These are phyloP conservation scores for Drosophila pachea DNA, from an alignment of 1,140 invertebrate species.

Conservation along the genomic window DNA sequence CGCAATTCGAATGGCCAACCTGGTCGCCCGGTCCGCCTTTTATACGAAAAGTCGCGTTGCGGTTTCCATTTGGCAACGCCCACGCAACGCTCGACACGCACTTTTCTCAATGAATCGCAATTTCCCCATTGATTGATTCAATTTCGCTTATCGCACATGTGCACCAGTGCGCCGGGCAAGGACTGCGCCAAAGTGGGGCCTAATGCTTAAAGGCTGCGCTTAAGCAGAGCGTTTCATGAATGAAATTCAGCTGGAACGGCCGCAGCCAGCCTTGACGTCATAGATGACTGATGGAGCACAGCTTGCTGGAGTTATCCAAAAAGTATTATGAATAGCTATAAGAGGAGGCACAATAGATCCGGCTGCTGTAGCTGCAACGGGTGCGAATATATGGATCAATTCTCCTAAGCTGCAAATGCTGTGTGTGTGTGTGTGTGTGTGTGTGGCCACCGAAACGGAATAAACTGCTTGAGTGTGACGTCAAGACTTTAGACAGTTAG, in stretches of 20 bases:
- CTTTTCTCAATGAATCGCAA: conserved; percentile 48
- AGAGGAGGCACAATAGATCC: too few relatives aligned
- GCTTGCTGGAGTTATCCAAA: too few relatives aligned
- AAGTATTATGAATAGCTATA: too few relatives aligned
- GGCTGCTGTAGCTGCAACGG: too few relatives aligned
- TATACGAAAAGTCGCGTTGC: conserved; percentile 42
- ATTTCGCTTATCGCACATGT: conserved; percentile 78
- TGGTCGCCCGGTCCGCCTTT: conserved; percentile 24
- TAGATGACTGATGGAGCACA: not conserved
- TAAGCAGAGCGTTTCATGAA: conserved; percentile 32
- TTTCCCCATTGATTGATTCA: conserved; percentile 73
- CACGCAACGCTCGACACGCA: conserved; percentile 12
- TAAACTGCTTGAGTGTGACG: conserved; percentile 29
- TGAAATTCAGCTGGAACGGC: conserved; percentile 26
- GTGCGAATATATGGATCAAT: not conserved
- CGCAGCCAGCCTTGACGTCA: conserved; percentile 27
- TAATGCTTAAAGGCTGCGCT: conserved; percentile 24
- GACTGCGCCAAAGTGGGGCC: conserved; percentile 26
- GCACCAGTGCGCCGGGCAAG: conserved; percentile 62
- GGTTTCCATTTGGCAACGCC: conserved; percentile 4
- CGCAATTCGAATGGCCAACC: conserved; percentile 52
- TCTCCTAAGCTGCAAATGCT: too few relatives aligned
- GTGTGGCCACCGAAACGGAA: not conserved
- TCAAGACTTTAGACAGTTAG: conserved; percentile 19
- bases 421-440: not conserved